phyloP scores from a whole-genome alignment of 2,797 vertebrate genomes.

The Sparidentex hasta region DNA sequence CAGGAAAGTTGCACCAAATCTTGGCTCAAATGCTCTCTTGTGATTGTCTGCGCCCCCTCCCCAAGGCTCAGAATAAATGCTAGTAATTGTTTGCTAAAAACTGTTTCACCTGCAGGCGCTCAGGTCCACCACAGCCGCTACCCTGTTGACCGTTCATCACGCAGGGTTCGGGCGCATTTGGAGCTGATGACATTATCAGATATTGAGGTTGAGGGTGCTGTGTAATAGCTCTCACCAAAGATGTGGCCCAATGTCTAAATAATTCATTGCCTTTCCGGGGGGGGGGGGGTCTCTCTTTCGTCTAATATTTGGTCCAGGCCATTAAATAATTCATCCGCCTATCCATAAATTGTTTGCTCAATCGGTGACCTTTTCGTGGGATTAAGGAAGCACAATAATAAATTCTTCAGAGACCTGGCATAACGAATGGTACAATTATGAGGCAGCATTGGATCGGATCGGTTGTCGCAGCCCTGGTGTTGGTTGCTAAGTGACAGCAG shows the following conservation, averaged over 20 bases:
- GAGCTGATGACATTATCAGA: constrained; percentile 73
- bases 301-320: constrained; percentile 75
- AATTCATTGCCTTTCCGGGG: constrained; percentile 74
- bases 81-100: constrained; percentile 55
- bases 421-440: constrained; percentile 78
- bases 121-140: constrained; percentile 19
- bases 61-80: constrained; percentile 54
- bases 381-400: constrained; percentile 80
- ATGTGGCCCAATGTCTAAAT: constrained; percentile 76
- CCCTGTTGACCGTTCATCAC: constrained; percentile 69
- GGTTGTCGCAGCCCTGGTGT: constrained; percentile 73
- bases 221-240: constrained; percentile 76
- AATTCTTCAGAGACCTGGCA: constrained; percentile 79
- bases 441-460: constrained; percentile 71
- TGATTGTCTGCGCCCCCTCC: background rate
- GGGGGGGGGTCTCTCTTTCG: constrained; percentile 54
- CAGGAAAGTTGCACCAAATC: constrained; percentile 10
- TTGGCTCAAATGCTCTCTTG: constrained; percentile 19
- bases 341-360: constrained; percentile 83
- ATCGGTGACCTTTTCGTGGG: constrained; percentile 78
- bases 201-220: constrained; percentile 71
- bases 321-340: constrained; percentile 80
- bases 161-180: constrained; percentile 58
- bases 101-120: constrained; percentile 33
- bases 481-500: constrained; percentile 84